Base-by-base conservation (phyloP, 1,140 invertebrate genomes). In the Aradophagus sp. region DNA sequence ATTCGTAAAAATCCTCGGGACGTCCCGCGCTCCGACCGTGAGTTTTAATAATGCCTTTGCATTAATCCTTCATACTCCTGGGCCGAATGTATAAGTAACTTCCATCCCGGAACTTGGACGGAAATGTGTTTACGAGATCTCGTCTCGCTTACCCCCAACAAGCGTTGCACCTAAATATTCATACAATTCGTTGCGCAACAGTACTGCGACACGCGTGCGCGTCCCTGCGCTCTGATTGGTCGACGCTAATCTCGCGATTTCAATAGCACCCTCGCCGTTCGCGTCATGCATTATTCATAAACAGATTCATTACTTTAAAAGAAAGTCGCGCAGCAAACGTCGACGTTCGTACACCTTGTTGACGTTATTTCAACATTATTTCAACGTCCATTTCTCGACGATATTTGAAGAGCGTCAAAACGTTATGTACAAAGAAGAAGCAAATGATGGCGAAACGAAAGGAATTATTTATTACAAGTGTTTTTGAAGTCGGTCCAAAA, bases 121-220 rank as follows among this genome's bases (percentile, higher is more conserved):
- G 56, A 66, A 66, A 66, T 66, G 27, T 66, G 50, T 66, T 66
- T 66, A 66, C 62, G 52, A 45, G 42, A 56, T 50, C 44, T 52
- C 52, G 45, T 45, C 47, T 45, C 59, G 63, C 53, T 67, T 67
- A 52, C 23, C 12, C 32, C 19, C 27, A 26, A 36, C 63, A 52
- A 67, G 32, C 20, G n/a, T 53, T 10, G 34, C n/a, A 17, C 14
- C 53, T 67, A 67, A 59, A 67, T 67, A 67, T 67, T 67, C 63
- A 67, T 67, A 67, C 39, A 39, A 34, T 38, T 38, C 38, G 26
- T 32, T 58, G 62, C 44, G 52, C 52, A 66, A 29, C 38, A 38
- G 36, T 34, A 58, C 31, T 48, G 52, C 45, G 48, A 52, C 53
- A 41, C 45, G 31, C 41, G 13, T 31, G 50, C 17, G 42, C 42